Conservation (phyloP, 2,888 invertebrate species). For the Phyllotreta cruciferae region DNA sequence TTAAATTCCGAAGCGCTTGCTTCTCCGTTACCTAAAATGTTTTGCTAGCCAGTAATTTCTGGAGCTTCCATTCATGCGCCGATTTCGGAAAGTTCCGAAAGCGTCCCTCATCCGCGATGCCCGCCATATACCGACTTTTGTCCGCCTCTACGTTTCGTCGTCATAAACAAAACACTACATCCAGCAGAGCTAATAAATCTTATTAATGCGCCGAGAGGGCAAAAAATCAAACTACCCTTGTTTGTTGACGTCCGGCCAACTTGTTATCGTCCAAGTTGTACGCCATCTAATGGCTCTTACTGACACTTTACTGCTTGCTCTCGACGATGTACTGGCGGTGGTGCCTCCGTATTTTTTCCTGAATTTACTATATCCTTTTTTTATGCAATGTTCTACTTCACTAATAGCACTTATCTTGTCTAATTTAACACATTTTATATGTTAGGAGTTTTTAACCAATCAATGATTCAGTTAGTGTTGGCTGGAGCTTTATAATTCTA, state of each 20-base stretch:
- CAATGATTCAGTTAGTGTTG: conserved; percentile 2
- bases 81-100: conserved; percentile 19
- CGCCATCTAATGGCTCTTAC: conserved; percentile 40
- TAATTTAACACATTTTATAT: no score
- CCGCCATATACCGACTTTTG: conserved; percentile 27
- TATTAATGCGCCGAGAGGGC: conserved; percentile 43
- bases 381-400: no score
- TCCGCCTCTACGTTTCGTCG: conserved; percentile 28
- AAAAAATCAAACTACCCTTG: conserved; percentile 46
- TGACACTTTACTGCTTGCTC: conserved; percentile 42
- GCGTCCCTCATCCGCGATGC: conserved; percentile 11
- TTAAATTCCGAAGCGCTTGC: conserved; percentile 12
- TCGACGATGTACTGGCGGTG: conserved; percentile 35
- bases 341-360: conserved; percentile 32
- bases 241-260: conserved; percentile 45
- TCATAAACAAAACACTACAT: conserved; percentile 46
- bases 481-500: conserved; percentile 10
- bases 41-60: conserved; percentile 23
- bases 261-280: conserved; percentile 44
- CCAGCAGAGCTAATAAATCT: conserved; percentile 45
- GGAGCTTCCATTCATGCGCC: conserved; percentile 24
- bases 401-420: no score
- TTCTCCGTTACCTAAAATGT: conserved; percentile 21
- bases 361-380: no score
- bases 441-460: no score